These are phyloP conservation scores for Agrilus cyanescens DNA, from an alignment of 2,888 invertebrate species.

Conservation along the genomic window DNA sequence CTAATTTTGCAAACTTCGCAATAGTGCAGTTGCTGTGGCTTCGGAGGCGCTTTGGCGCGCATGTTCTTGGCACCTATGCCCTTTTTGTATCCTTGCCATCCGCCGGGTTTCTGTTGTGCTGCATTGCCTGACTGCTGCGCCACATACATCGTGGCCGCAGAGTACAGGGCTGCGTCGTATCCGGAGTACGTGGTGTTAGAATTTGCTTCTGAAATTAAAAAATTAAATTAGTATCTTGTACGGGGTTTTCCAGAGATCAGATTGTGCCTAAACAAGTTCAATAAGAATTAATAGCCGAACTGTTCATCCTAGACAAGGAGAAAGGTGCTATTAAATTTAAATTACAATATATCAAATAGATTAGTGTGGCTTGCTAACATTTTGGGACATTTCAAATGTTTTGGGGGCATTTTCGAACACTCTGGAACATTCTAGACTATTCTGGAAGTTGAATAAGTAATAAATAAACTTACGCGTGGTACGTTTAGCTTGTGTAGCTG, in stretches of 20 bases:
- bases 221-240: constrained; percentile 15
- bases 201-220: constrained; percentile 41
- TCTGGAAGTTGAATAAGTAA: constrained; percentile 22
- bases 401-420: too few relatives aligned
- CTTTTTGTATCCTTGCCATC: constrained; percentile 52
- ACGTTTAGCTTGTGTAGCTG: constrained; percentile 46
- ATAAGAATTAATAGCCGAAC: constrained; percentile 53
- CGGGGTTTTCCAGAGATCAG: background rate
- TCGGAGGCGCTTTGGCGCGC: constrained; percentile 70
- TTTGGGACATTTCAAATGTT: too few relatives aligned
- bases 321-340: constrained; percentile 48
- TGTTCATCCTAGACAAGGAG: constrained; percentile 54
- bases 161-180: constrained; percentile 91
- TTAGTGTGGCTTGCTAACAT: too few relatives aligned
- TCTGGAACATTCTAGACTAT: too few relatives aligned
- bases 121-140: constrained; percentile 61
- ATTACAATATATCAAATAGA: constrained; percentile 47
- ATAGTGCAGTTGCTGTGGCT: constrained; percentile 90
- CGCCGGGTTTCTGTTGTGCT: constrained; percentile 36
- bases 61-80: constrained; percentile 50
- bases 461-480: constrained; percentile 16
- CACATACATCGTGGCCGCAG: constrained; percentile 90
- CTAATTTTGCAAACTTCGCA: constrained; percentile 99
- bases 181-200: constrained; percentile 67
- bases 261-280: too few relatives aligned